Base-by-base conservation (phyloP, 2,888 invertebrate species). In the Eupithecia tripunctaria region DNA sequence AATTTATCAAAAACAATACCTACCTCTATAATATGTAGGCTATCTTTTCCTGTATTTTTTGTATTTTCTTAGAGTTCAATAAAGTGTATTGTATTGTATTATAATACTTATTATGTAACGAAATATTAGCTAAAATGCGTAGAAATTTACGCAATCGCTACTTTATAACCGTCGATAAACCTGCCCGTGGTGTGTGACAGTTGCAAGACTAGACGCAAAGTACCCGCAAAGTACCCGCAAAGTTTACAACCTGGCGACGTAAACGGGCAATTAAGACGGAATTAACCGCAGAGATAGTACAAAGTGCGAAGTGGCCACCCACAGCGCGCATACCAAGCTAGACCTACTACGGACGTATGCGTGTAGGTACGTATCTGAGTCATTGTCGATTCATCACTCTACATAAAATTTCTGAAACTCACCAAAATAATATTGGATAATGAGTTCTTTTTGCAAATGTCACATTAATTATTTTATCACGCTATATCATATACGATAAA, bases 221-320 rank as follows among this genome's bases (percentile, higher is more conserved):
- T n/a, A n/a, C n/a, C n/a, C n/a, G 70, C 65, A 38, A 64, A 74
- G 47, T 63, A 36, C 32, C 68, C 63, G 43, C 18, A 38, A 38
- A 62, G 7, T 59, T 66, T 68, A 67, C 59, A 41, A 63, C 56
- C 27, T 63, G 25, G 18, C 63, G 25, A 66, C 69, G 62, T 71
- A 69, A 74, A 74, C 71, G 67, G 62, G 73, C 68, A 67, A 76
- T 79, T 73, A 75, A 70, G 76, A 68, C 68, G 67, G 74, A 68
- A 76, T 72, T 76, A 74, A 79, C 74, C 71, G 74, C 60, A 71
- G 70, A 75, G 71, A 79, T 77, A 78, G 71, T 77, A 76, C 72
- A 69, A 51, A 75, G 76, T 68, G 74, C 66, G 29, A 82, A 77
- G 72, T 79, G 86, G 79, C 90, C 90, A 90, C 90, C 89, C 91